These are phyloP conservation scores for Drosophila helvetica DNA, from an alignment of 2,888 invertebrate species.

Conservation along the genomic window DNA sequence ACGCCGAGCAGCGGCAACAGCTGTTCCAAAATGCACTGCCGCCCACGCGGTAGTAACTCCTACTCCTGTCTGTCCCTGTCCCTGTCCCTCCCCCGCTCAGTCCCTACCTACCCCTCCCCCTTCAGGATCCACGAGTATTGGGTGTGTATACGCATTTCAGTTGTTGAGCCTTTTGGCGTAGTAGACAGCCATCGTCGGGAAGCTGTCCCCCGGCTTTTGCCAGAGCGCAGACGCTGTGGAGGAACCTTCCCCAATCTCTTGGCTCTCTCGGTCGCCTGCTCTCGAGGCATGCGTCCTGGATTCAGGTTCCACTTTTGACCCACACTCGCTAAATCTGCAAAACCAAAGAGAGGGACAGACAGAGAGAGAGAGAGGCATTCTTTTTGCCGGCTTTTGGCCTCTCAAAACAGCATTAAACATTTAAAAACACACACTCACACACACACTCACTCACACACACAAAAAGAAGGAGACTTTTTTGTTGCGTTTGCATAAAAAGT, in stretches of 20 bases:
- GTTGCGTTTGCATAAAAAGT: slow-evolving; percentile 33
- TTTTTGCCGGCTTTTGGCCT: slow-evolving; percentile 59
- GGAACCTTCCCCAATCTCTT: slow-evolving; percentile 16
- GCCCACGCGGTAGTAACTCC: slow-evolving; percentile 16
- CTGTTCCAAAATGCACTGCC: slow-evolving; percentile 61
- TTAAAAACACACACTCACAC: slow-evolving; percentile 42
- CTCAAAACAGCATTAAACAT: slow-evolving; percentile 60
- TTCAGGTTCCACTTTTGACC: slow-evolving; percentile 43
- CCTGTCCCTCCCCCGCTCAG: background rate
- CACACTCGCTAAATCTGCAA: slow-evolving; percentile 58
- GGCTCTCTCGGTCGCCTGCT: slow-evolving; percentile 7
- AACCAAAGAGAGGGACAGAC: slow-evolving; percentile 15
- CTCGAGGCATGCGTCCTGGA: slow-evolving; percentile 40
- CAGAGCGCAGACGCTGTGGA: slow-evolving; percentile 47
- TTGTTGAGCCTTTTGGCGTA: slow-evolving; percentile 63
- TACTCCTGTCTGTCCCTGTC: background rate
- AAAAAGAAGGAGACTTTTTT: slow-evolving; percentile 10
- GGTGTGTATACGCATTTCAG: slow-evolving; percentile 63
- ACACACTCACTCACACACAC: background rate
- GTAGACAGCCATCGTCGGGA: slow-evolving; percentile 21
- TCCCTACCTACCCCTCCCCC: background rate
- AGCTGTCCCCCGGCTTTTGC: slow-evolving; percentile 55
- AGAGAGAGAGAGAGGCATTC: slow-evolving; percentile 4
- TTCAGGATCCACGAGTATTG: slow-evolving; percentile 9
- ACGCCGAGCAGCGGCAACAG: slow-evolving; percentile 53